Evolutionary conservation across 1,140 invertebrate genomes (phyloP).

Genomic region (Philotrypesis tridentata): DNA sequence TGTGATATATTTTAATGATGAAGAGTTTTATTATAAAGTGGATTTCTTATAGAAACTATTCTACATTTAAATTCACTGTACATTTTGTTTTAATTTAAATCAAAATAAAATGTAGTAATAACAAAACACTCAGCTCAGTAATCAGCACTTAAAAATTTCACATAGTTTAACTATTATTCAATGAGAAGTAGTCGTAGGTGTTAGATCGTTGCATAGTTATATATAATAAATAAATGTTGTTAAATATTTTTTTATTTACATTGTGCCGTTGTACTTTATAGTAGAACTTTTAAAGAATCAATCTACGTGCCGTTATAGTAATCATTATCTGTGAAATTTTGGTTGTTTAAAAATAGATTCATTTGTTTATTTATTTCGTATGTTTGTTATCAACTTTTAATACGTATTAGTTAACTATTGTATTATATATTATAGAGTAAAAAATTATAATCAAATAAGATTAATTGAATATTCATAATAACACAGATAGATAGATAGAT

Average conservation of each 20-base stretch:
- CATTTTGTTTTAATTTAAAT: too few relatives aligned
- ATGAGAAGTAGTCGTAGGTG: not conserved
- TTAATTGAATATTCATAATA: not conserved
- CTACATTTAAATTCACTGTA: too few relatives aligned
- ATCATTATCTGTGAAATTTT: not conserved
- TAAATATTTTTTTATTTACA: constrained; percentile 36
- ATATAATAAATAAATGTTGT: constrained; percentile 36
- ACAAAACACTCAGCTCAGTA: too few relatives aligned
- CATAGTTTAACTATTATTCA: not conserved
- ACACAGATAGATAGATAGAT: not conserved
- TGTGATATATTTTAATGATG: not conserved
- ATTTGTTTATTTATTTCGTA: constrained; percentile 2
- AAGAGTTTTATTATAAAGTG: not conserved
- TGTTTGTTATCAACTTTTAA: not conserved
- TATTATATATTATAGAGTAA: not conserved
- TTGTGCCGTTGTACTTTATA: constrained; percentile 23
- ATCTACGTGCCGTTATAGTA: not conserved
- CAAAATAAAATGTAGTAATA: too few relatives aligned
- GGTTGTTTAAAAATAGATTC: not conserved
- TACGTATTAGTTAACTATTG: not conserved
- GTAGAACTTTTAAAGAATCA: not conserved
- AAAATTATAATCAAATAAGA: not conserved
- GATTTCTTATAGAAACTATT: not conserved
- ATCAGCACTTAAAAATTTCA: too few relatives aligned
- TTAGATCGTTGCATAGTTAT: constrained; percentile 17